Base-by-base conservation (phyloP, 2,888 invertebrate species). In the Campoplex capitator region DNA sequence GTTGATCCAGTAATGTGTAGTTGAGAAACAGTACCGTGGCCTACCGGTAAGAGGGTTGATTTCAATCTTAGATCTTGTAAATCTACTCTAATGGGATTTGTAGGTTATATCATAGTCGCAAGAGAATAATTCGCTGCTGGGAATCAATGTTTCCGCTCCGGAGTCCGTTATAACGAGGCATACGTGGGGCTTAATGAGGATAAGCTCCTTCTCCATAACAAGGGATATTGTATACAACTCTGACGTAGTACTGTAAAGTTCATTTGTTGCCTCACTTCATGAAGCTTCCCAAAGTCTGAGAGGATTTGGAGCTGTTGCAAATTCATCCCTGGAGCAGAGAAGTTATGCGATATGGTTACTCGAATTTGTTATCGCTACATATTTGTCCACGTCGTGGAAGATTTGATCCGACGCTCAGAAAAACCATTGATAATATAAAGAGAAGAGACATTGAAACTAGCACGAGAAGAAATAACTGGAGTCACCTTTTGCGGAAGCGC, bases 391-490 rank as follows among this genome's bases (percentile, higher is more conserved):
- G 9, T 18, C 32, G 56, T 6, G 7, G 35, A 56, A 18, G 38
- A 62, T 62, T 51, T 38, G 18, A 71, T 54, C 28, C 51, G n/a
- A 71, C 58, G 38, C 18, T 23, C 62, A 62, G 38, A 71, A 3
- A 16, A 83, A 83, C 48, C 48, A 28, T 71, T 54, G 62, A 48
- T 58, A 71, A 83, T 77, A 77, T 38, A 18, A 35, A 51, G 23
- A 3, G 28, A 35, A n/a, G 45, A 58, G 58, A 58, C 18, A 23
- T 13, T 67, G 54, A 67, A 32, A 56, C 51, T 23, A 67, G 79
- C 62, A 11, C 38, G 71, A 56, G 54, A 78, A 62, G n/a, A 67
- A 67, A 78, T 78, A 73, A 78, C 78, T 84, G 54, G 70, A 54
- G 65, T 67, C 48, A 54, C 11, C 56, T n/a, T 67, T 58, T 45